Evolutionary conservation across 2,888 invertebrate genomes (phyloP).

Genomic region (Drosophila rubida): DNA sequence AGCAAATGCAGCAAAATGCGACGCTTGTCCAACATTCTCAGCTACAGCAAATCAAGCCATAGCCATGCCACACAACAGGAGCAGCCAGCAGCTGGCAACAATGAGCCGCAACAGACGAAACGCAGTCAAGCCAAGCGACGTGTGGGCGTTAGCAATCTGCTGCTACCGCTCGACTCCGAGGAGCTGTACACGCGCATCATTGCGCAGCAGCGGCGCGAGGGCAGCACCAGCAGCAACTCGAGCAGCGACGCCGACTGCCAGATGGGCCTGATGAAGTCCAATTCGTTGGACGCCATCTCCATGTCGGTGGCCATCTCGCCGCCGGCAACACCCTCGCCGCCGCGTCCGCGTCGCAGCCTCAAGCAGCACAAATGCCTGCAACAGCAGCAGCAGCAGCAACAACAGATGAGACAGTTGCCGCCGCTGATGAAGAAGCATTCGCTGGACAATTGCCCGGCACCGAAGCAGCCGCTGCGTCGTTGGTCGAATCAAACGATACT

Average conservation of each 20-base stretch:
- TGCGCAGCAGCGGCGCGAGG: slow-evolving; percentile 68
- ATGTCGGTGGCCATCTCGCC: slow-evolving; percentile 80
- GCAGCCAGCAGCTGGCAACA: slow-evolving; percentile 13
- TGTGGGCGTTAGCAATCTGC: slow-evolving; percentile 73
- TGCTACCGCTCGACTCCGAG: slow-evolving; percentile 83
- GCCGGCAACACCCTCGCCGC: slow-evolving; percentile 79
- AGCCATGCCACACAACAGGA: slow-evolving; percentile 38
- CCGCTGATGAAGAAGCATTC: slow-evolving; percentile 79
- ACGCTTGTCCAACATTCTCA: slow-evolving; percentile 84
- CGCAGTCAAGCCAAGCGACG: slow-evolving; percentile 70
- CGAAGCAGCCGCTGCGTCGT: slow-evolving; percentile 65
- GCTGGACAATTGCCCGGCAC: slow-evolving; percentile 66
- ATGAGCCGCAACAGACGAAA: slow-evolving; percentile 39
- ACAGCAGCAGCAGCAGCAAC: slow-evolving; percentile 32
- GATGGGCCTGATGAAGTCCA: slow-evolving; percentile 81
- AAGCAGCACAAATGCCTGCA: slow-evolving; percentile 78
- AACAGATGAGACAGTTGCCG: slow-evolving; percentile 36
- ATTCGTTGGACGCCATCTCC: slow-evolving; percentile 84
- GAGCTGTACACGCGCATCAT: slow-evolving; percentile 84
- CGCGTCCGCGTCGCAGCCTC: slow-evolving; percentile 75
- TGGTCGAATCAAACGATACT: slow-evolving; percentile 80
- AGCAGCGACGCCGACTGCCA: slow-evolving; percentile 50
- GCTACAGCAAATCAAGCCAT: slow-evolving; percentile 68
- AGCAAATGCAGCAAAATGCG: slow-evolving; percentile 80
- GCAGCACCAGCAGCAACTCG: slow-evolving; percentile 24